Conservation (phyloP, 1,140 invertebrate genomes). For the Dreissena polymorpha region DNA sequence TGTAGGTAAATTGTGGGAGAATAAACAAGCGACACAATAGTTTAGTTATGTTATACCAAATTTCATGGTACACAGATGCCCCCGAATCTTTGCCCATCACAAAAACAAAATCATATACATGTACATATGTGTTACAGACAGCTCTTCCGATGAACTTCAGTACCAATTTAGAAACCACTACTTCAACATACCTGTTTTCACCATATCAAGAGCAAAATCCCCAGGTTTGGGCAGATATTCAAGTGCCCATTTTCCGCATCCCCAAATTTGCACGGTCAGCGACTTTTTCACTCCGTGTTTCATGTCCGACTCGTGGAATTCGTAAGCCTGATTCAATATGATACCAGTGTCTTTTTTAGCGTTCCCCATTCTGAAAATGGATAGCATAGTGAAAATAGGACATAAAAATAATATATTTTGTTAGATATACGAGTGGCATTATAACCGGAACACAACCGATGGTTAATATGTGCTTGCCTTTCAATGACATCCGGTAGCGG, state of each 20-base stretch:
- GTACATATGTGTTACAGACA: too few species aligned
- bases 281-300: conserved; percentile 43
- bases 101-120: too few species aligned
- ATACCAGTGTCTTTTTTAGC: not conserved
- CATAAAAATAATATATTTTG: too few species aligned
- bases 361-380: conserved; percentile 14
- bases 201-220: conserved; percentile 24
- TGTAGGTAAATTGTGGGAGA: too few species aligned
- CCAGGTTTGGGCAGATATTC: conserved; percentile 32
- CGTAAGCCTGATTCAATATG: conserved; percentile 30
- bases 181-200: conserved; percentile 20
- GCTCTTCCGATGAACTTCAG: too few species aligned
- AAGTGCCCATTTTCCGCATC: conserved; percentile 38
- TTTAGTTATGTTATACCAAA: not conserved
- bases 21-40: too few species aligned
- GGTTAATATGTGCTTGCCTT: not conserved
- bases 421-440: too few species aligned
- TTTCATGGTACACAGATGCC: not conserved
- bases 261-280: conserved; percentile 32
- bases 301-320: conserved; percentile 46
- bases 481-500: conserved; percentile 3
- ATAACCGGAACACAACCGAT: too few species aligned
- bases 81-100: not conserved
- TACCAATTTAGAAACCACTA: too few species aligned
- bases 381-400: too few species aligned